A percentile compares a stretch with the other conserved stretches of the same genome.
phyloP scores from a whole-genome alignment of 2,797 vertebrate species.

The Bryconaethiops microstoma region DNA sequence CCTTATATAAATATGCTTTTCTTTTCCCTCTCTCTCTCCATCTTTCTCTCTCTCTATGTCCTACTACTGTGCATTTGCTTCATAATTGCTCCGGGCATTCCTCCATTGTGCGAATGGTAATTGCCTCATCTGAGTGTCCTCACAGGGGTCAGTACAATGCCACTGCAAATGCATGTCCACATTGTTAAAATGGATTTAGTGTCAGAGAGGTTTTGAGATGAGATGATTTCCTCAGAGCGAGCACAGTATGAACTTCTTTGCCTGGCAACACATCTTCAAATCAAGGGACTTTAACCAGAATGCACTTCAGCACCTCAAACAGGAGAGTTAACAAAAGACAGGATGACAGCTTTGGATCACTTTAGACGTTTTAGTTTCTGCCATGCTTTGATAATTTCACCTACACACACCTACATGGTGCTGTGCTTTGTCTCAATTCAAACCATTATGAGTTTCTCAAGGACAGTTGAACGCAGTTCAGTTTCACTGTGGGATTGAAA shows the following conservation, averaged over 20 bases:
- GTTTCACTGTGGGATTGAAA: background rate
- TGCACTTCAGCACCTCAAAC: background rate
- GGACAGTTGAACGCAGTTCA: background rate
- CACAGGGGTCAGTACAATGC: slow-evolving; percentile 41
- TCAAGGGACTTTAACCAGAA: background rate
- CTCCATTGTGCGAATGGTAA: slow-evolving; percentile 4
- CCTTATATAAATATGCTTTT: background rate
- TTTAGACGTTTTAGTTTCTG: background rate
- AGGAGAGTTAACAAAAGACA: background rate
- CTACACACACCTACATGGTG: background rate
- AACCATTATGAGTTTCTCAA: background rate
- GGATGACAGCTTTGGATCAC: background rate
- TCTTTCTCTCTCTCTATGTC: background rate
- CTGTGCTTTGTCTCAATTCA: background rate
- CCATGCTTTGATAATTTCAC: slow-evolving; percentile 7
- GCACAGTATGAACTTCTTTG: slow-evolving; percentile 7
- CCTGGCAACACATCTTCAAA: slow-evolving; percentile 14
- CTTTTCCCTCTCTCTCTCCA: background rate
- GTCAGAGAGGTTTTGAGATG: slow-evolving; percentile 58
- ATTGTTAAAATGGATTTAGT: slow-evolving; percentile 42
- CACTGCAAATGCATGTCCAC: slow-evolving; percentile 47
- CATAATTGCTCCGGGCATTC: slow-evolving; percentile 10
- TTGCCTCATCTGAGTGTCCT: slow-evolving; percentile 19
- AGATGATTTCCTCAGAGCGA: slow-evolving; percentile 37
- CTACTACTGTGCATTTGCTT: background rate